A percentile compares a stretch with the other conserved stretches of the same genome.
These are phyloP conservation scores for Stegodyphus dumicola DNA, from an alignment of 1,140 invertebrate genomes.

Conservation along the genomic window DNA sequence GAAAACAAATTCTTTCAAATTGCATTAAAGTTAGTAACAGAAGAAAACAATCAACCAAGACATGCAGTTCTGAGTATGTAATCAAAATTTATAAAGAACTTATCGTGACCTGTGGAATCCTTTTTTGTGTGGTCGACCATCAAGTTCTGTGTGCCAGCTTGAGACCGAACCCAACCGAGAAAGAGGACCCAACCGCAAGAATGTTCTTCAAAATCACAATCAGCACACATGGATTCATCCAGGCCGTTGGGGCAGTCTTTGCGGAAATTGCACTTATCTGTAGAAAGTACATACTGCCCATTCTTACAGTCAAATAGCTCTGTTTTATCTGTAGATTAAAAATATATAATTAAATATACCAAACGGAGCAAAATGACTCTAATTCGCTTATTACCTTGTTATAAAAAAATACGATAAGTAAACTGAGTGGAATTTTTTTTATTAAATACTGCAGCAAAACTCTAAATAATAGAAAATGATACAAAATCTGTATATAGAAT, in stretches of 20 bases:
- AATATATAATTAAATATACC: too few relatives aligned
- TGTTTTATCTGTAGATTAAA: background rate
- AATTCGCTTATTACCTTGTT: too few relatives aligned
- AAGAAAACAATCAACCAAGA: too few relatives aligned
- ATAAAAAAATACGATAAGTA: too few relatives aligned
- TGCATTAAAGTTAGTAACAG: too few relatives aligned
- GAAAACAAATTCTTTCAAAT: too few relatives aligned
- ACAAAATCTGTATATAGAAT: too few relatives aligned
- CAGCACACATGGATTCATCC: slow-evolving; percentile 30
- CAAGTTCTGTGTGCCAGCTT: background rate
- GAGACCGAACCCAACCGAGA: background rate
- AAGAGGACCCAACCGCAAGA: slow-evolving; percentile 1
- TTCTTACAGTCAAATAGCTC: slow-evolving; percentile 25
- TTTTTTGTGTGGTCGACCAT: background rate
- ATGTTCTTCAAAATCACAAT: slow-evolving; percentile 28
- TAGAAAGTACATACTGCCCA: background rate
- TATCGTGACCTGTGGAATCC: background rate
- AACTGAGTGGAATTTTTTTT: too few relatives aligned
- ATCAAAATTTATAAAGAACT: background rate
- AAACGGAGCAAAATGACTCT: too few relatives aligned
- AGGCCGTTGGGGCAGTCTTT: slow-evolving; percentile 30
- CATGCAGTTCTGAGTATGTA: too few relatives aligned
- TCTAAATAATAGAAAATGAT: too few relatives aligned
- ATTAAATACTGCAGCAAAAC: too few relatives aligned
- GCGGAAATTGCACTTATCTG: slow-evolving; percentile 18